Conservation (phyloP, 2,113 vertebrate species). For the Podilymbus podiceps region DNA sequence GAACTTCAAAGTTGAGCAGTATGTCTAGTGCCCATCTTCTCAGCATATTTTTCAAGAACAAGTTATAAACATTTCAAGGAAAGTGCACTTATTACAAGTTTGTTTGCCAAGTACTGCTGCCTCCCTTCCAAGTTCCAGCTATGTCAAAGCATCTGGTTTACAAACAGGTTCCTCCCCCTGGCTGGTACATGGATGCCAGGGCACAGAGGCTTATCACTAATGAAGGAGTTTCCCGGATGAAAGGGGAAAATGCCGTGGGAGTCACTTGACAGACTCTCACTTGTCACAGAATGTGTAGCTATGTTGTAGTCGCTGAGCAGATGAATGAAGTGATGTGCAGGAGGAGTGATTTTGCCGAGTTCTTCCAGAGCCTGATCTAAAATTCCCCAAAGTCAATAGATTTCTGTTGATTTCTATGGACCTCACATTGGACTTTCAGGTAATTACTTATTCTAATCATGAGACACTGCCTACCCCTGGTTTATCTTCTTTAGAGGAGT, state of each 20-base stretch:
- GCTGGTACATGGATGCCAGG: conserved; percentile 20
- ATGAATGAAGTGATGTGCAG: conserved; percentile 55
- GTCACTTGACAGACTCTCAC: conserved; percentile 10
- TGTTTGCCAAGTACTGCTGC: conserved; percentile 56
- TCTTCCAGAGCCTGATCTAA: not conserved
- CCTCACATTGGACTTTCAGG: not conserved
- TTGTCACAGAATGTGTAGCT: conserved; percentile 17
- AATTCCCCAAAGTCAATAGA: not conserved
- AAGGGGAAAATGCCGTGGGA: conserved; percentile 38
- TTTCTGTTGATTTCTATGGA: conserved; percentile 5
- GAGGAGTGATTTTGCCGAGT: not conserved
- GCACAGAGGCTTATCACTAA: conserved; percentile 8
- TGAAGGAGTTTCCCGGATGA: conserved; percentile 29
- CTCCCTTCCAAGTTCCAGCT: conserved; percentile 39
- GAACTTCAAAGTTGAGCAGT: conserved; percentile 44
- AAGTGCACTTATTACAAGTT: conserved; percentile 58
- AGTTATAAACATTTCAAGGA: conserved; percentile 60
- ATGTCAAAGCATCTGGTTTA: conserved; percentile 58
- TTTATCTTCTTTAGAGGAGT: not conserved
- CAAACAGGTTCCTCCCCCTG: conserved; percentile 51
- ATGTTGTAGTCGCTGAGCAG: not conserved
- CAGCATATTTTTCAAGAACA: conserved; percentile 60
- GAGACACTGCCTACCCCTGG: not conserved
- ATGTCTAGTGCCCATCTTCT: conserved; percentile 32
- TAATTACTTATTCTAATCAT: not conserved